phyloP scores from a whole-genome alignment of 53 echinoderm and acorn worm species.

The Glandiceps talaboti region DNA sequence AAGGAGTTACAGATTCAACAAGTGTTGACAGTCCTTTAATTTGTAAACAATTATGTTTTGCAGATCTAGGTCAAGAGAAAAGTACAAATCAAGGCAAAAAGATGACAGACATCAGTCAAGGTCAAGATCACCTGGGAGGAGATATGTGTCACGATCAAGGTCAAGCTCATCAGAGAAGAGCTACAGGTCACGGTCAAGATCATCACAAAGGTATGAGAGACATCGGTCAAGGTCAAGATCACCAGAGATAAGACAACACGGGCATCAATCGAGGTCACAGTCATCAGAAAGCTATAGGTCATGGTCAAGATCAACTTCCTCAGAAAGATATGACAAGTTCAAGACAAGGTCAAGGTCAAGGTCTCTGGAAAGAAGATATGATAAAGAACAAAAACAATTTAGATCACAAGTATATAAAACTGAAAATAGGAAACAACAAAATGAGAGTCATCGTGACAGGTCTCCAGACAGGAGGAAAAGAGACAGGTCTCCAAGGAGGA shows the following conservation, averaged over 20 bases:
- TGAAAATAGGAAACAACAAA: no score
- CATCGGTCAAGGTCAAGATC: slow-evolving; percentile 34
- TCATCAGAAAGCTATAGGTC: slow-evolving; percentile 3
- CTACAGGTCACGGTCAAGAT: not conserved
- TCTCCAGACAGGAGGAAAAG: slow-evolving; percentile 15
- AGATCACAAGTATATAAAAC: no score
- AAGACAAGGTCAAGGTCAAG: no score
- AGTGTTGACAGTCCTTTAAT: no score
- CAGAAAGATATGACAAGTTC: slow-evolving; percentile 10
- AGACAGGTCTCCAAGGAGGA: slow-evolving; percentile 10
- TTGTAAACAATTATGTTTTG: no score
- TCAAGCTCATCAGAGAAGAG: not conserved
- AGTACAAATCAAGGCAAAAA: not conserved
- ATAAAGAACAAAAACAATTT: no score
- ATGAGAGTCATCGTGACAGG: no score
- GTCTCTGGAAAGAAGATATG: no score
- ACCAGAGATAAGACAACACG: slow-evolving; percentile 29
- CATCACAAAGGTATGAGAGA: not conserved
- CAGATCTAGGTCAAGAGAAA: not conserved
- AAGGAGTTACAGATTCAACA: no score
- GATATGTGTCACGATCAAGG: not conserved
- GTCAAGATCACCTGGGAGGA: not conserved
- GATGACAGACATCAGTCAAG: not conserved
- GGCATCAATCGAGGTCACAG: slow-evolving; percentile 12
- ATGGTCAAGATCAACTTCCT: slow-evolving; percentile 20